phyloP scores from a whole-genome alignment of 1,140 invertebrate genomes.

The Atta cephalotes region DNA sequence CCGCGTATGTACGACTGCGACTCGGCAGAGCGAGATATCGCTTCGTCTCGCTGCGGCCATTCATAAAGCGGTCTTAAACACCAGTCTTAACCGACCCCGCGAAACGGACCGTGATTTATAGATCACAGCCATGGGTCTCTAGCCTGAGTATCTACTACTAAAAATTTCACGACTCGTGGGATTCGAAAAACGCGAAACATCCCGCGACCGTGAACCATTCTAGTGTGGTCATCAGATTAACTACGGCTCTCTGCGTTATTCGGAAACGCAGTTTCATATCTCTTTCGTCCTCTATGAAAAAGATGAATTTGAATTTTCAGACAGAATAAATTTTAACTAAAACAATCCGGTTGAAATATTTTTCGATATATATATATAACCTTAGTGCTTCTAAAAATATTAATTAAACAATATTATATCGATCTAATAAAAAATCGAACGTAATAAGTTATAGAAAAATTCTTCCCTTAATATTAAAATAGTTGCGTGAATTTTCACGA shows the following conservation, averaged over 20 bases:
- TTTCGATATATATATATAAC: not conserved
- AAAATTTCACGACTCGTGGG: slow-evolving; percentile 61
- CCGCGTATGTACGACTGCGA: slow-evolving; percentile 62
- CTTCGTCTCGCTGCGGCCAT: slow-evolving; percentile 63
- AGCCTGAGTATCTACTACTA: not conserved
- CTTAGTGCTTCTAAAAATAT: not conserved
- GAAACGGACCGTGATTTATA: slow-evolving; percentile 70
- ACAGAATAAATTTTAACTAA: not conserved
- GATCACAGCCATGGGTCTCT: slow-evolving; percentile 16
- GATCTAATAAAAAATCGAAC: not conserved
- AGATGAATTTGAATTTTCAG: not conserved
- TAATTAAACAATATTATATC: not conserved
- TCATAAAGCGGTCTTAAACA: slow-evolving; percentile 74
- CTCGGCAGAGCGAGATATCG: slow-evolving; percentile 68
- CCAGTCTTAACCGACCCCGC: slow-evolving; percentile 59
- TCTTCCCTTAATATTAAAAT: not conserved
- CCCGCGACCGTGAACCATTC: not conserved
- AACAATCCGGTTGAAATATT: not conserved
- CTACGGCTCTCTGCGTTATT: not conserved
- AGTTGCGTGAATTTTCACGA: slow-evolving; percentile 21
- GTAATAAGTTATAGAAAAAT: not conserved
- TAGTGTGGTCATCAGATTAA: slow-evolving; percentile 14
- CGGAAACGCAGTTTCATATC: not conserved
- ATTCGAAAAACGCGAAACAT: slow-evolving; percentile 13
- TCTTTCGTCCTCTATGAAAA: not conserved